Evolutionary conservation across 2,797 vertebrate genomes (phyloP), one percentile per base, ranked within the genome.

Genomic region (Knipowitschia caucasica): DNA sequence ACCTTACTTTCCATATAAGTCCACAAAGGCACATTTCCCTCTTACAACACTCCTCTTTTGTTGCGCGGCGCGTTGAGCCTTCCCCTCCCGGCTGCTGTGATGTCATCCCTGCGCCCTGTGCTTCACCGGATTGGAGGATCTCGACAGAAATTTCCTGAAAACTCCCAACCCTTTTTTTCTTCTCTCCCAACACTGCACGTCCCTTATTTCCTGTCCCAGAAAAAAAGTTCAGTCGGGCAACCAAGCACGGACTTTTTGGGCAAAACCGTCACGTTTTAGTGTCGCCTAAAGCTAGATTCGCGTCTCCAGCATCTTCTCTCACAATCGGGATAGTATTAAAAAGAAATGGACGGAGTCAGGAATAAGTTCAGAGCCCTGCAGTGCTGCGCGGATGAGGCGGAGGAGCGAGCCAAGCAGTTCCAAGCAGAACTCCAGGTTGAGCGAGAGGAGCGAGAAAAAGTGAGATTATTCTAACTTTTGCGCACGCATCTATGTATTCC

Each of bases 301-400:
- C 21, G 45, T 44, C 7, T 4, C 1, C 24, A 27, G 29, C 14
- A 15, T n/a, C 1, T 10, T 0, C 1, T 29, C 33, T 2, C 4
- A 6, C 11, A 9, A n/a, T 18, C 33, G 31, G 26, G 44, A 56
- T 36, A 51, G 8, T 24, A 25, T n/a, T 26, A 9, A 50, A 64
- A 59, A 34, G 1, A 64, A 49, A 7, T 98, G 89, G 94, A 96
- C 62, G 80, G 88, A 15, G 92, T 97, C 34, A 95, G 94, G 85
- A 92, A 92, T 87, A 96, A 96, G 87, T 95, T 97, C 88, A 93
- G 94, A 63, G 76, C 80, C 30, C 88, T 97, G 50, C 93, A 95
- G 83, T 91, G 85, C 67, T 93, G 96, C 82, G 92, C 92, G 33
- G 94, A 96, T 78, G 93, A 95, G 69, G 94, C 94, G 34, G 93